Conservation (phyloP, 2,113 vertebrate genomes). For the Lepidothrix coronata region DNA sequence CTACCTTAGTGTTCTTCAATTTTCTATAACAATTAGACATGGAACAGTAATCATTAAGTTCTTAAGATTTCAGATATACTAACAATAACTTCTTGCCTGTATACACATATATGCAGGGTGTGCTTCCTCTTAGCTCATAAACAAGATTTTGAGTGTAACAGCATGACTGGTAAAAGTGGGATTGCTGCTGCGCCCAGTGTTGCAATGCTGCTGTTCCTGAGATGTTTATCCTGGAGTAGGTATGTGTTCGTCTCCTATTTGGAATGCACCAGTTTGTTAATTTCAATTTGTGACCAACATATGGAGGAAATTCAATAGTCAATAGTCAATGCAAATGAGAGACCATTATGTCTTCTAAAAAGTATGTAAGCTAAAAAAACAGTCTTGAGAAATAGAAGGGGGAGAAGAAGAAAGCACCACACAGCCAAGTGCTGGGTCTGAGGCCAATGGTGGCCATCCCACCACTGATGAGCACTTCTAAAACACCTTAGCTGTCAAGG, state of each 20-base stretch:
- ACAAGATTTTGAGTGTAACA: neutral
- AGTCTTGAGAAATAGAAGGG: neutral
- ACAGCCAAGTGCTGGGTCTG: neutral
- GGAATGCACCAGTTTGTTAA: neutral
- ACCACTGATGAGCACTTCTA: neutral
- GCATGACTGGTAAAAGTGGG: neutral
- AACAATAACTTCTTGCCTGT: neutral
- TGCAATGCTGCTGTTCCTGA: neutral
- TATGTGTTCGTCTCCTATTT: neutral
- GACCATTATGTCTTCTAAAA: neutral
- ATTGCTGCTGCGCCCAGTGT: neutral
- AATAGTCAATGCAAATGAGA: neutral
- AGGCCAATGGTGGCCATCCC: rapidly evolving
- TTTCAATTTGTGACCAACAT: neutral
- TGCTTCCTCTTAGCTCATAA: neutral
- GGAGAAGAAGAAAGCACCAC: neutral
- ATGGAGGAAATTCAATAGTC: neutral
- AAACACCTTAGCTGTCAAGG: neutral
- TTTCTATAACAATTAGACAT: neutral
- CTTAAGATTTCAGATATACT: neutral
- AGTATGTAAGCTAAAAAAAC: neutral
- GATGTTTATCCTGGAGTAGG: neutral
- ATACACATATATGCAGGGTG: neutral
- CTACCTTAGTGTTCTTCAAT: neutral
- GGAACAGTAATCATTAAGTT: neutral